Evolutionary conservation across 2,113 vertebrate genomes (phyloP).

Genomic region (Callocephalon fimbriatum): DNA sequence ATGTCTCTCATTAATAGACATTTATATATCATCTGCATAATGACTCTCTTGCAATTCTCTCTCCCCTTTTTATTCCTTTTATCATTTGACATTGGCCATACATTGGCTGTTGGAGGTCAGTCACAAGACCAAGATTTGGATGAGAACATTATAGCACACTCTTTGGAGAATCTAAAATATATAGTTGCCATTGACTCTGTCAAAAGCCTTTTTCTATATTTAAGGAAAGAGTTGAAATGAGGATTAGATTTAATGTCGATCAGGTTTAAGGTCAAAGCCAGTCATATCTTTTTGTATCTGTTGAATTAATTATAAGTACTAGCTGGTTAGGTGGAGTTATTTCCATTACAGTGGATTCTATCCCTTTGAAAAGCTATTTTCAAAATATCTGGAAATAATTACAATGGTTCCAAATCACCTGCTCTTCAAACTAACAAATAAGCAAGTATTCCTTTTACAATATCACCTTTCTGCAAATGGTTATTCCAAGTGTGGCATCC

Average conservation of each 20-base stretch:
- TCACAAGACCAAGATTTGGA: slow-evolving; percentile 1
- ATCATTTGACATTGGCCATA: not conserved
- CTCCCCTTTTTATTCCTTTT: slow-evolving; percentile 1
- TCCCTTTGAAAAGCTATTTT: not conserved
- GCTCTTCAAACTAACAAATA: not conserved
- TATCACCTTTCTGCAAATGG: not conserved
- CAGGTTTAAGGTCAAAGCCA: not conserved
- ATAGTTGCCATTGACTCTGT: slow-evolving; percentile 3
- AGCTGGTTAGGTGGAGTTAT: not conserved
- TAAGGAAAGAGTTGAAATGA: not conserved
- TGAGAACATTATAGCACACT: not conserved
- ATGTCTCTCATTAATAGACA: slow-evolving; percentile 14
- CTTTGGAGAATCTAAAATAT: slow-evolving; percentile 21
- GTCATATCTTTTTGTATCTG: not conserved
- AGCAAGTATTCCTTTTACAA: not conserved
- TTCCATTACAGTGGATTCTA: not conserved
- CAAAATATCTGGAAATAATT: not conserved
- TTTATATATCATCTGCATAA: slow-evolving; percentile 50
- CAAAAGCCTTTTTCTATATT: not conserved
- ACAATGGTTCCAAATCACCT: not conserved
- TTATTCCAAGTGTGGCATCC: not conserved
- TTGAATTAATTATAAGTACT: not conserved
- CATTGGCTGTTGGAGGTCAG: not conserved
- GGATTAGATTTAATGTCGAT: slow-evolving; percentile 16
- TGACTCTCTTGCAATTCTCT: not conserved